A percentile compares a stretch with the other conserved stretches of the same genome.
Conservation (phyloP, 64 coral and sea anemone genomes). For the Montipora foliosa region DNA sequence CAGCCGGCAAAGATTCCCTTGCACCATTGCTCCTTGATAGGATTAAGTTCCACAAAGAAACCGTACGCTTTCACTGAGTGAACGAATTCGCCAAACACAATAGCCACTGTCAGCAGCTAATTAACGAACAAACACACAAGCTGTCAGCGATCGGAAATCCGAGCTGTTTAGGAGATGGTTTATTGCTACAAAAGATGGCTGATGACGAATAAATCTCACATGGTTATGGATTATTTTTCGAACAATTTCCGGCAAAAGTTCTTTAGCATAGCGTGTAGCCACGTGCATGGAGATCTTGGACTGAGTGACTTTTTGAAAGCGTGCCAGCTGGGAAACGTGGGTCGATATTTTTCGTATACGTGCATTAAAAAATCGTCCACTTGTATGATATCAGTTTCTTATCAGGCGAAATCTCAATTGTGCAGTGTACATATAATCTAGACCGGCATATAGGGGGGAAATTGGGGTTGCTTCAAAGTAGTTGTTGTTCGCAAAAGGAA, state of each 20-base stretch:
- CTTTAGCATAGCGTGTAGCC: not conserved
- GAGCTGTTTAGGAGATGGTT: not conserved
- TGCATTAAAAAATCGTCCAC: not conserved
- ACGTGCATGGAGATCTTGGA: not conserved
- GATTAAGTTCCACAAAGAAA: not conserved
- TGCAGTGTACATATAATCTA: not conserved
- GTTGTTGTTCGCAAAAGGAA: too few species aligned
- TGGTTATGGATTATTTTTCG: not conserved
- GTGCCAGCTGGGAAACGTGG: not conserved
- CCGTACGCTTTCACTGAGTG: not conserved
- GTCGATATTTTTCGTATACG: not conserved
- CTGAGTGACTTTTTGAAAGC: not conserved
- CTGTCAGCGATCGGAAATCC: too few species aligned
- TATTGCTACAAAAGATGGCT: not conserved
- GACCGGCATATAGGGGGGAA: too few species aligned
- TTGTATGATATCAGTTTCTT: not conserved
- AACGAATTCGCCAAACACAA: not conserved
- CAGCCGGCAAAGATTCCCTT: too few species aligned
- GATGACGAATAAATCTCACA: not conserved
- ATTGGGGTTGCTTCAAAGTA: too few species aligned
- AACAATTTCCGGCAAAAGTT: slow-evolving; percentile 15
- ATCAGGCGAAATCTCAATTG: not conserved
- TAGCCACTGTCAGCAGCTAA: not conserved
- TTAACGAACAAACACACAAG: not conserved
- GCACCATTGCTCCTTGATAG: not conserved